Conservation (phyloP, 2,888 invertebrate genomes). For the Atrina japonica region DNA sequence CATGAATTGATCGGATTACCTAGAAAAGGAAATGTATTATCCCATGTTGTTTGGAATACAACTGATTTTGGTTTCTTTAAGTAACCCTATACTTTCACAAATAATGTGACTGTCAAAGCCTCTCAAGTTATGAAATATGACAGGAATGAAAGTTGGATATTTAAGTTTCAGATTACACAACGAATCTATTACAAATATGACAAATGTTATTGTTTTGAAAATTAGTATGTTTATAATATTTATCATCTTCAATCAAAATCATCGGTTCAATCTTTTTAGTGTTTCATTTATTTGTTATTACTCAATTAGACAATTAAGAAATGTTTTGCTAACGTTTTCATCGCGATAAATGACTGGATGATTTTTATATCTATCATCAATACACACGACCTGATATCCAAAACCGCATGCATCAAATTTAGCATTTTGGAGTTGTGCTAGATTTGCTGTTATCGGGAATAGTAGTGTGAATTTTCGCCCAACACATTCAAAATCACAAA, state of each 20-base stretch:
- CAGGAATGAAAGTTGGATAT: conserved; percentile 40
- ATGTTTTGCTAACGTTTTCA: conserved; percentile 21
- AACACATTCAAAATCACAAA: conserved; percentile 39
- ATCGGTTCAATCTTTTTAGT: conserved; percentile 25
- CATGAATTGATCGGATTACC: conserved; percentile 22
- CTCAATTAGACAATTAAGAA: conserved; percentile 33
- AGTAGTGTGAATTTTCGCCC: conserved; percentile 25
- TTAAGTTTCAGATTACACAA: conserved; percentile 11
- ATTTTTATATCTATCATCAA: conserved; percentile 27
- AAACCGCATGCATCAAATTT: conserved; percentile 37
- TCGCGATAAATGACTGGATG: conserved; percentile 33
- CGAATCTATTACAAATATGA: conserved; percentile 30
- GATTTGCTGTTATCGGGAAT: conserved; percentile 25
- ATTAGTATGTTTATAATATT: conserved; percentile 3
- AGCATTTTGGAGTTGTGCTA: conserved; percentile 30
- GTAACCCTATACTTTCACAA: conserved; percentile 27
- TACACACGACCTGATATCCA: conserved; percentile 38
- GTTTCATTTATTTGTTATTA: conserved; percentile 33
- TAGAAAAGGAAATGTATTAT: conserved; percentile 56
- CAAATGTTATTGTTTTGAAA: conserved; percentile 31
- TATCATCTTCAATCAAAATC: not conserved
- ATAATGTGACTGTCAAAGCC: conserved; percentile 42
- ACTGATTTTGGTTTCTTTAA: conserved; percentile 32
- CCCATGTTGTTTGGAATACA: conserved; percentile 55
- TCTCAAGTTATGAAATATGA: conserved; percentile 46